Base-by-base conservation (phyloP, 2,888 invertebrate species). In the Leptinotarsa haldemani region DNA sequence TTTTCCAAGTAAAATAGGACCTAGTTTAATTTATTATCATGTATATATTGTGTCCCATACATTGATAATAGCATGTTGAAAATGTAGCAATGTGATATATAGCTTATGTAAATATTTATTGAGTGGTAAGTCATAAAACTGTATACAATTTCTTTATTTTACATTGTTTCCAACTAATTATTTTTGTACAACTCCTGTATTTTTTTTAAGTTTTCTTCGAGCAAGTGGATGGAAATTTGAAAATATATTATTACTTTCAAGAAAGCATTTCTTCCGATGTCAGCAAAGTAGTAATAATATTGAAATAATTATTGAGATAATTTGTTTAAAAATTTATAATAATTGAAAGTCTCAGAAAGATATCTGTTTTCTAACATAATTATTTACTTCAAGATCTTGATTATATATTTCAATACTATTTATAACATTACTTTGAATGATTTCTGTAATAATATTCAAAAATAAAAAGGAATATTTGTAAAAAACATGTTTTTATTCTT, bases 21-120 rank as follows among this genome's bases (percentile, higher is more conserved):
- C 66, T 74, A 53, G 68, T 73, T 76, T 70, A 71, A 67, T 75
- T 70, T 70, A 75, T 73, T 70, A 71, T 67, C 22, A 64, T 76
- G 76, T 79, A 76, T 64, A 77, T 75, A 77, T 65, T 70, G 72
- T 75, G 74, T 75, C 75, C 74, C 75, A 74, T 78, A 81, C 79
- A 81, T 73, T 66, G 72, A 73, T 78, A 79, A 73, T 78, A 80
- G 82, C 82, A 82, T 83, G 80, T 81, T 83, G 63, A 64, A 80
- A 82, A 82, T 79, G 84, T 85, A 85, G 84, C 82, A 81, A 84
- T 85, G 85, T 83, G 84, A 83, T 85, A 85, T 84, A 84, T 85
- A 85, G 84, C 84, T 84, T 85, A 81, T 85, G 84, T 85, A 84
- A 82, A 85, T 84, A 84, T 75, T 81, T 77, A 80, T 70, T 77